These are phyloP conservation scores for Armadillidium nasatum DNA, from an alignment of 1,140 invertebrate species.

Conservation along the genomic window DNA sequence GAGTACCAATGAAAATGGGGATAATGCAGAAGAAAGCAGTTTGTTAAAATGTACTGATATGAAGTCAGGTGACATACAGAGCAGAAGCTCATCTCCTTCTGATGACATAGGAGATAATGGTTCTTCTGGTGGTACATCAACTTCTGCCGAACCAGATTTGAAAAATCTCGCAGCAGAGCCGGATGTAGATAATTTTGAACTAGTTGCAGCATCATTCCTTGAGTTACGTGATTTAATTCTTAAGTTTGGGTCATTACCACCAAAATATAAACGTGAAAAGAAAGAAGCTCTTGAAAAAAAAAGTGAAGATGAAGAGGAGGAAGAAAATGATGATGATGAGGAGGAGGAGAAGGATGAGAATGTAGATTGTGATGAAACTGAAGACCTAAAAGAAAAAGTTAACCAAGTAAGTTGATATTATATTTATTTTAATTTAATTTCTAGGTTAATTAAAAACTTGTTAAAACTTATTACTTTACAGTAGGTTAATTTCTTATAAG, in stretches of 20 bases:
- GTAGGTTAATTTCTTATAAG: no score
- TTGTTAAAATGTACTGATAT: no score
- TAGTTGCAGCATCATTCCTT: constrained; percentile 17
- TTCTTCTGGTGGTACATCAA: neutral
- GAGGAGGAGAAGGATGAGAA: constrained; percentile 3
- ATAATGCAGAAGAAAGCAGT: no score
- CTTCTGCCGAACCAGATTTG: neutral
- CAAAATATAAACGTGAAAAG: constrained; percentile 4
- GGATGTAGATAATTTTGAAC: constrained; percentile 16
- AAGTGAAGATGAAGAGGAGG: neutral
- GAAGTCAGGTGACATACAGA: neutral
- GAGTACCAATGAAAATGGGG: no score
- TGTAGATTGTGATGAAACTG: neutral
- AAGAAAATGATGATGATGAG: neutral
- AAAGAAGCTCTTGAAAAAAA: neutral
- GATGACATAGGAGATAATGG: neutral
- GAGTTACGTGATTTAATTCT: constrained; percentile 23
- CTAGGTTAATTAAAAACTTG: no score
- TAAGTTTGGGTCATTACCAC: constrained; percentile 18
- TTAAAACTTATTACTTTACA: no score
- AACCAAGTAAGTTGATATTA: no score
- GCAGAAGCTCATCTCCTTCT: neutral
- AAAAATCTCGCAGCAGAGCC: neutral
- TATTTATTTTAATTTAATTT: no score
- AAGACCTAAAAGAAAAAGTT: neutral